Evolutionary conservation across 2,113 vertebrate genomes (phyloP), one percentile per base, ranked within the genome.

Genomic region (Callipepla squamata): DNA sequence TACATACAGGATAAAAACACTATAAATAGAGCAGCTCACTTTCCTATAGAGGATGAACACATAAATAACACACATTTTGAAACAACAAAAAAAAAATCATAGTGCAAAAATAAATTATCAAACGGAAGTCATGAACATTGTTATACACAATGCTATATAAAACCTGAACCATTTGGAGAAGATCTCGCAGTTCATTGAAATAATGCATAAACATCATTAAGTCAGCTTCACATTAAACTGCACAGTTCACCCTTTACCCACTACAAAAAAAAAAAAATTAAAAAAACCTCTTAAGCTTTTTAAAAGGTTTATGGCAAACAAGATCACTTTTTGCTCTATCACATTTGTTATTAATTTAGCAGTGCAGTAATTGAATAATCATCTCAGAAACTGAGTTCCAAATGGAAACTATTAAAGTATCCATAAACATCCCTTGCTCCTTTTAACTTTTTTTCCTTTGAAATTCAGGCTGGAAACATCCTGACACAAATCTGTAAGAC

Each of bases 81-180:
- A 97, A 97, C 95, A 90, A n/a, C n/a, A 36, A 36, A 36, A 94
- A 96, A 94, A 95, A 94, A 88, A 96, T 90, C 77, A 87, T 96
- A 96, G 96, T 97, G 97, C 97, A 97, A 98, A 98, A 98, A 97
- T 98, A 98, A 98, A 96, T 98, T 98, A 97, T 96, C 90, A 96
- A 96, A 97, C 82, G 65, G 91, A 94, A 97, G 85, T 97, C 81
- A 83, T 96, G 96, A 97, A 95, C 94, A 96, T 92, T 96, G 97
- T 97, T 96, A 96, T 97, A 97, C 91, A 97, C 91, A 97, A 94
- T 84, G 89, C 93, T 96, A 81, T 97, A 97, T 93, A 97, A 98
- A 98, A 96, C 94, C 95, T 95, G 94, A 98, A 97, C 96, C 96
- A 95, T 94, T 95, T 97, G 93, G 92, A 97, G 95, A 94, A 97